Evolutionary conservation across 1,140 invertebrate species (phyloP).

Genomic region (Hylaeus anthracinus): DNA sequence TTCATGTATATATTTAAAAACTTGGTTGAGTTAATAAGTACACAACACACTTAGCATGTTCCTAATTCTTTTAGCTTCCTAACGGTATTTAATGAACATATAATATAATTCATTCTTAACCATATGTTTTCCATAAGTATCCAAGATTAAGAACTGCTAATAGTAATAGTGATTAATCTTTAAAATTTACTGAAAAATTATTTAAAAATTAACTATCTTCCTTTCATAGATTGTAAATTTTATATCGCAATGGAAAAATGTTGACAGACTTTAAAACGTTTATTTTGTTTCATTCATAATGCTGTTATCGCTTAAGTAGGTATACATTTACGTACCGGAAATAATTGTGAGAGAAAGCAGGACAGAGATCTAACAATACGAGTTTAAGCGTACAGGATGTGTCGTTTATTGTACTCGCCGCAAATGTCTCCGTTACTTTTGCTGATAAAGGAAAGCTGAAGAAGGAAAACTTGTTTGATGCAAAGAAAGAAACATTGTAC

Average conservation of each 20-base stretch:
- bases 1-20: too few relatives aligned
- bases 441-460: background rate
- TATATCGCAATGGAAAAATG: background rate
- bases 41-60: too few relatives aligned
- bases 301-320: background rate
- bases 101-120: too few relatives aligned
- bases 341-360: constrained; percentile 36
- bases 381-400: constrained; percentile 6
- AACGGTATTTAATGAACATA: too few relatives aligned
- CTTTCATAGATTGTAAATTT: background rate
- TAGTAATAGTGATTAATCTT: too few relatives aligned
- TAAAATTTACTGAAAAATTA: too few relatives aligned
- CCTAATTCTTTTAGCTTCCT: too few relatives aligned
- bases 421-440: background rate
- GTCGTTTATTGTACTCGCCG: background rate
- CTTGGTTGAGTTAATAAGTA: too few relatives aligned
- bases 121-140: too few relatives aligned
- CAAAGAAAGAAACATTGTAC: background rate
- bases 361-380: constrained; percentile 20
- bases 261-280: background rate
- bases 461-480: background rate
- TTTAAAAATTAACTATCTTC: too few relatives aligned
- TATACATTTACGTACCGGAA: constrained; percentile 12
- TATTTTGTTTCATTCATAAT: constrained; percentile 2
- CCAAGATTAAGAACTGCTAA: too few relatives aligned